Evolutionary conservation across 2,113 vertebrate species (phyloP), one percentile per base, ranked within the genome.

Genomic region (Aegotheles bennettii): DNA sequence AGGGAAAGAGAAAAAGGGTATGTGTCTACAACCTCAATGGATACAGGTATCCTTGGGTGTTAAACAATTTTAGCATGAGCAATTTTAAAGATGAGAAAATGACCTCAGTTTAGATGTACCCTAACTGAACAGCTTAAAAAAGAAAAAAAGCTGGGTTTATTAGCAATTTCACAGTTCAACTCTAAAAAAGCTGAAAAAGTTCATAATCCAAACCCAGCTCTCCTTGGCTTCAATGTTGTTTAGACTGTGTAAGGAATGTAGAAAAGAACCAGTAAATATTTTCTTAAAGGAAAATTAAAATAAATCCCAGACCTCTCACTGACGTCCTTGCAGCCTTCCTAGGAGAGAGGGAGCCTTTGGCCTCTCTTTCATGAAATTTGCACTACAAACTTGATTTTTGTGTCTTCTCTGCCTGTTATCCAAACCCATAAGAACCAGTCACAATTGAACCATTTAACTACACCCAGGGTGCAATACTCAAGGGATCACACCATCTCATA

Each of bases 211-310:
- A 91, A 90, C 28, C 14, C 71, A 91, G 60, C 16, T 67, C 56
- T 68, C 40, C 24, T 92, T 96, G 93, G 83, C 90, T 94, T 86
- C 85, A 61, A 5, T 57, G 51, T 73, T 96, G 88, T 93, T 97
- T 96, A 80, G 61, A 94, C 35, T 88, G 38, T 36, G 26, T 65
- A 74, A 94, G 82, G 90, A 94, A 96, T 95, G 90, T 35, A 90
- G 82, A 91, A 96, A 85, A 91, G 59, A 94, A 86, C 16, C 54
- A 85, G 74, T 93, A 97, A 95, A 93, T 93, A 94, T 95, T 91
- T 94, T 96, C 59, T 86, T 94, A 89, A 83, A 91, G 54, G 25
- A 10, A 45, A 79, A 88, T 73, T 74, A 65, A 59, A 48, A 16
- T 29, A 57, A 11, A 5, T 12, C 57, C 33, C 50, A 75, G 89